Evolutionary conservation across 2,113 vertebrate genomes (phyloP).

Genomic region (Chamaetylas fuelleborni): DNA sequence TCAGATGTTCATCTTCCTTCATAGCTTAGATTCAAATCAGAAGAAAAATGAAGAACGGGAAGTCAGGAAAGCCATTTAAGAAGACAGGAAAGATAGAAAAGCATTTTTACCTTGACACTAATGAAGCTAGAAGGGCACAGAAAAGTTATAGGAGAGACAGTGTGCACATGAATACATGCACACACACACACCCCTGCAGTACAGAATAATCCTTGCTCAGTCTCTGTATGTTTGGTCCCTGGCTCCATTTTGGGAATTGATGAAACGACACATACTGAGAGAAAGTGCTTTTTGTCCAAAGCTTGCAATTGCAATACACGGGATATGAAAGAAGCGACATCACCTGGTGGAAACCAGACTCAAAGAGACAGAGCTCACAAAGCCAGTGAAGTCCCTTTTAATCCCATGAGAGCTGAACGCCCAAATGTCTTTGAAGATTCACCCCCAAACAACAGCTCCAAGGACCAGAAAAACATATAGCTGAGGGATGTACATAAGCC

Average conservation of each 20-base stretch:
- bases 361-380: background rate
- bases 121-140: background rate
- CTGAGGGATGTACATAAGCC: background rate
- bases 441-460: background rate
- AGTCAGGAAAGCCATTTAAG: background rate
- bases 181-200: fast-evolving
- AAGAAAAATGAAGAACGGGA: background rate
- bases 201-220: fast-evolving
- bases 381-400: background rate
- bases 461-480: background rate
- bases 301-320: background rate
- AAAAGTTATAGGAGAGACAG: background rate
- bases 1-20: background rate
- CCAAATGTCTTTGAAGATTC: background rate
- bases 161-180: background rate
- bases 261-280: background rate
- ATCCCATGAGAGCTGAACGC: fast-evolving
- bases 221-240: background rate
- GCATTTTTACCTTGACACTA: background rate
- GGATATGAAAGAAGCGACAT: background rate
- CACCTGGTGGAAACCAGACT: background rate
- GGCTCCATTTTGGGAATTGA: background rate
- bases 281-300: background rate
- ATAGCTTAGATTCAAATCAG: background rate
- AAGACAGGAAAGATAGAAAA: background rate